Base-by-base conservation (phyloP, 2,888 invertebrate genomes). In the Liopterus haemorrhoidalis region DNA sequence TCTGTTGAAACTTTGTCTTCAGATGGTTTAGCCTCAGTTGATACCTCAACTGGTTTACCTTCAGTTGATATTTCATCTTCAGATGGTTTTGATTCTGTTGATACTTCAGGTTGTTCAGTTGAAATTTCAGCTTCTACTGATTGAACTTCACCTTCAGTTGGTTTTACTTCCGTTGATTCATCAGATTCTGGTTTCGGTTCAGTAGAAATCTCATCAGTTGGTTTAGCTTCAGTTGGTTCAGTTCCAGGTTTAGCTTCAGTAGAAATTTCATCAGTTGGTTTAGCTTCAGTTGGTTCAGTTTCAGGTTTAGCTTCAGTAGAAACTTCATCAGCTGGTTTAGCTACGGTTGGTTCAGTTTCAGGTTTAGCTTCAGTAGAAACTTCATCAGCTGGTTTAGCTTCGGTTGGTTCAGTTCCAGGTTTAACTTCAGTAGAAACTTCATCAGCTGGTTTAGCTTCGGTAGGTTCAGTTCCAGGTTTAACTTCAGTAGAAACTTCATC, bases 361-460 rank as follows among this genome's bases (percentile, higher is more conserved):
- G 30, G 32, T 40, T 49, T 50, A 46, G 47, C 24, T 16, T 43
- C 38, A 33, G 24, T 36, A 30, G 28, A 40, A 36, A 14, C 30
- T 39, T 49, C 30, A 24, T 36, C 46, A 24, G 27, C 5, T 45
- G 38, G 25, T 39, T 48, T 37, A 2, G 22, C 8, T 41, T 57
- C 51, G 54, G 62, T 57, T 30, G 61, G 58, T 39, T 63, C 59
- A 50, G 61, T 57, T 35, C 33, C 56, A 31, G 37, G 15, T 32
- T 42, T 33, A 27, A 32, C 42, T 49, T 51, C 53, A 36, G 50
- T 41, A 15, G 27, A 14, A 15, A 28, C 11, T 41, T 49, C 50
- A 28, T 39, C 40, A 19, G 20, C 12, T 5, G 45, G 33, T 40
- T 19, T 31, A 4, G 9, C 50, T 35, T 35, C 36, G 3, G 37